Conservation (phyloP, 2,888 invertebrate genomes). For the Epicampocera succincta region DNA sequence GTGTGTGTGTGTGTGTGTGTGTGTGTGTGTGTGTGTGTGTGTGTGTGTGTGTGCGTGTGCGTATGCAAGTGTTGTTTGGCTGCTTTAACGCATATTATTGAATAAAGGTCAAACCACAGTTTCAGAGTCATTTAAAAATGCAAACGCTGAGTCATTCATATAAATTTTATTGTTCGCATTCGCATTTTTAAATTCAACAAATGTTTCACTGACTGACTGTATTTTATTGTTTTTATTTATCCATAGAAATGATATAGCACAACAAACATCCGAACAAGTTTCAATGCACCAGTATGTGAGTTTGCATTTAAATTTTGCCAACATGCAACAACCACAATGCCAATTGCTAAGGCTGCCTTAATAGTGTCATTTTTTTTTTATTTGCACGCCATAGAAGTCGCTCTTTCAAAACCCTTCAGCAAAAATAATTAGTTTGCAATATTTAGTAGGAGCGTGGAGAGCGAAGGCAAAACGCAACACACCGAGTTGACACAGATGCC, state of each 20-base stretch:
- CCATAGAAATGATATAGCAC: background rate
- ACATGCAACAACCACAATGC: slow-evolving; percentile 36
- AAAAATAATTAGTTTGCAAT: too few species aligned
- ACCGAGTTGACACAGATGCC: too few species aligned
- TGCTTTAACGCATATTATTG: slow-evolving; percentile 18
- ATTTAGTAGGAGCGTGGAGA: too few species aligned
- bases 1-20: background rate
- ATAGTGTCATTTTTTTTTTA: too few species aligned
- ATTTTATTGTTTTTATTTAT: background rate
- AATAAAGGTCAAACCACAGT: slow-evolving; percentile 56
- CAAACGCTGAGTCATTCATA: slow-evolving; percentile 21
- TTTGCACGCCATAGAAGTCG: too few species aligned
- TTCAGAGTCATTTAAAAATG: slow-evolving; percentile 42
- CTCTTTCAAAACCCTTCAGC: too few species aligned
- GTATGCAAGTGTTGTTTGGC: background rate
- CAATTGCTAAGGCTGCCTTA: background rate
- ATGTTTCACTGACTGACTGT: background rate
- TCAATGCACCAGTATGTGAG: background rate
- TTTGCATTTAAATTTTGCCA: slow-evolving; percentile 17
- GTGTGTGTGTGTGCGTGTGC: too few species aligned
- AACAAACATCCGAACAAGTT: background rate
- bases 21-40: background rate
- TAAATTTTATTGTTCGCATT: slow-evolving; percentile 9
- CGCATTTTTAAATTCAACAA: slow-evolving; percentile 2
- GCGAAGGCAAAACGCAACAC: too few species aligned